These are phyloP conservation scores for Leptopilina syphax DNA, from an alignment of 2,888 invertebrate species.

Conservation along the genomic window DNA sequence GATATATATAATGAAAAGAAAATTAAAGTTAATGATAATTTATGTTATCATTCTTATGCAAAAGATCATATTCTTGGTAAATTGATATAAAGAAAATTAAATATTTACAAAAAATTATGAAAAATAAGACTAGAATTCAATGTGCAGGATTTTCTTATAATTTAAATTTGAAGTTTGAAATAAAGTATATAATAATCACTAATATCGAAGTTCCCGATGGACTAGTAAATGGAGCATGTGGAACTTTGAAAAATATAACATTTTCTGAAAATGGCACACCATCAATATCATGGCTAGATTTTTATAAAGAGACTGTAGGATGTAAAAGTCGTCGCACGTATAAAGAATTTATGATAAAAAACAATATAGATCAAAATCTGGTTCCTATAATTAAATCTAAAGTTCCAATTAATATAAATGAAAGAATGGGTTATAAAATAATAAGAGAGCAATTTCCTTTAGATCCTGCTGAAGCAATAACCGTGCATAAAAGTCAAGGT, in stretches of 20 bases:
- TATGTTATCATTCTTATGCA: not conserved
- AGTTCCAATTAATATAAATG: no score
- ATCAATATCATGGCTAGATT: constrained; percentile 24
- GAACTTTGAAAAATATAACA: constrained; percentile 38
- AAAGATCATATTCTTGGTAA: not conserved
- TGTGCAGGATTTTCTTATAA: constrained; percentile 56
- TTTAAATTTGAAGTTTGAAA: constrained; percentile 57
- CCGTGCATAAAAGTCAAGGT: constrained; percentile 49
- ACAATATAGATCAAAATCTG: constrained; percentile 12
- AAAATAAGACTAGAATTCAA: constrained; percentile 36
- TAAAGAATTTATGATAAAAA: constrained; percentile 11
- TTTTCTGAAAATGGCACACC: not conserved
- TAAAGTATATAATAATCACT: constrained; percentile 55
- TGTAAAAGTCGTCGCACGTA: not conserved
- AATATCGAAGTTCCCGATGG: constrained; percentile 48
- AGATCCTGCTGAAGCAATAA: constrained; percentile 48
- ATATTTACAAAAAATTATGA: constrained; percentile 2
- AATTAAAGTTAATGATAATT: constrained; percentile 8
- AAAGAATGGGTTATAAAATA: constrained; percentile 17
- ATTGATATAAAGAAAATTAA: not conserved
- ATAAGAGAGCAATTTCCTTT: constrained; percentile 46
- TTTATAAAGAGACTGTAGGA: constrained; percentile 25
- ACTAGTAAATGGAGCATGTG: constrained; percentile 47
- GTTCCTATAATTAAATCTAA: constrained; percentile 38
- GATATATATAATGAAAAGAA: constrained; percentile 9